Conservation (phyloP, 1,140 invertebrate species). For the Drosophila watanabei region DNA sequence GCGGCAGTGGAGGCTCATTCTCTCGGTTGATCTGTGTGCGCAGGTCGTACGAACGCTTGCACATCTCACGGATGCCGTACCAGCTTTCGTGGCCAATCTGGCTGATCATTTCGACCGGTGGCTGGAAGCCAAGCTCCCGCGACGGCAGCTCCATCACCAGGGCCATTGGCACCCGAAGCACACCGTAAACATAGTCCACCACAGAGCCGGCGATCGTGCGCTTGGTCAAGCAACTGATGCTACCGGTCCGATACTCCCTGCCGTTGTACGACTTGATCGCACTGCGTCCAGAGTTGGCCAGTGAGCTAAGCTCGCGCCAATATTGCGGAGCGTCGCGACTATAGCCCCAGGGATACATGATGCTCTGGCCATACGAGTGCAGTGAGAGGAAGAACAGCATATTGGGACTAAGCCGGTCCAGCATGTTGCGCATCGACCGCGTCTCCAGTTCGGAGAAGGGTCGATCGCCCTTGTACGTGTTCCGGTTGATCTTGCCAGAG, state of each 20-base stretch:
- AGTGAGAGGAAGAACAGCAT: slow-evolving; percentile 90
- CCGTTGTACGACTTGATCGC: slow-evolving; percentile 87
- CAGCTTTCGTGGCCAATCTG: slow-evolving; percentile 87
- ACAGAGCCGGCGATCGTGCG: slow-evolving; percentile 89
- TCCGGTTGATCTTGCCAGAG: slow-evolving; percentile 87
- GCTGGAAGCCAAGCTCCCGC: slow-evolving; percentile 88
- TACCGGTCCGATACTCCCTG: slow-evolving; percentile 85
- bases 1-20: slow-evolving; percentile 44
- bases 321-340: slow-evolving; percentile 82
- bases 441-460: slow-evolving; percentile 93
- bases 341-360: slow-evolving; percentile 89
- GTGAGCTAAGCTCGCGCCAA: slow-evolving; percentile 70
- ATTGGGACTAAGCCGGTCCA: slow-evolving; percentile 86
- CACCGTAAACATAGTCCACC: slow-evolving; percentile 90
- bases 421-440: slow-evolving; percentile 87
- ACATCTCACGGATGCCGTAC: slow-evolving; percentile 85
- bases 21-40: slow-evolving; percentile 49
- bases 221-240: slow-evolving; percentile 78
- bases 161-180: slow-evolving; percentile 88
- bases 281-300: slow-evolving; percentile 84
- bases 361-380: slow-evolving; percentile 89
- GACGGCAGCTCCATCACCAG: slow-evolving; percentile 90
- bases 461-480: slow-evolving; percentile 89
- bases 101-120: slow-evolving; percentile 88
- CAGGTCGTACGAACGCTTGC: slow-evolving; percentile 69